Evolutionary conservation across 2,888 invertebrate species (phyloP).

Genomic region (Sepiola atlantica): DNA sequence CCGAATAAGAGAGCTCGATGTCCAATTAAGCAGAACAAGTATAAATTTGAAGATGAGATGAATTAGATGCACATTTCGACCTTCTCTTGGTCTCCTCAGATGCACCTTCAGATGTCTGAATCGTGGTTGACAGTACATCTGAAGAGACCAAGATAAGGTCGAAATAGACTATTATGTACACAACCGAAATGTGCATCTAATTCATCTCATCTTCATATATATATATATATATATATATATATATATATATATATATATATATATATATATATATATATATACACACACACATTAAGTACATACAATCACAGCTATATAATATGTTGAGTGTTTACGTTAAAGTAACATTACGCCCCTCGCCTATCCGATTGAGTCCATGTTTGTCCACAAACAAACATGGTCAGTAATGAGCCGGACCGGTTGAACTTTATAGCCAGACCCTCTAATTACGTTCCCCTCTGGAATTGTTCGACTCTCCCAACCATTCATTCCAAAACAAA

Average conservation of each 20-base stretch:
- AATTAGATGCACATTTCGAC: no score
- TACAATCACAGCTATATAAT: neutral
- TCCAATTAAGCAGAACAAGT: no score
- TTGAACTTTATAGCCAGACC: neutral
- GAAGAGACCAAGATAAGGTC: no score
- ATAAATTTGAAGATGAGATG: no score
- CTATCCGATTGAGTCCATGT: neutral
- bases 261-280: neutral
- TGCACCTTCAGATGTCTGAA: no score
- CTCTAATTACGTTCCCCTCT: neutral
- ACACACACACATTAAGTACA: neutral
- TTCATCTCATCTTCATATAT: neutral
- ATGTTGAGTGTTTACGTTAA: neutral
- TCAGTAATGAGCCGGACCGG: neutral
- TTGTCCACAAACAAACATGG: neutral
- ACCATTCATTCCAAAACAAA: no score
- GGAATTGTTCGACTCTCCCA: neutral
- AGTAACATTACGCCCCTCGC: neutral
- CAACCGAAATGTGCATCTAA: no score
- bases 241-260: neutral
- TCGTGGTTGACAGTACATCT: no score
- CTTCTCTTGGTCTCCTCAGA: no score
- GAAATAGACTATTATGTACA: no score
- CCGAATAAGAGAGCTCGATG: no score
- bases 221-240: neutral